These are phyloP conservation scores for Mesoclemmys tuberculata DNA, from an alignment of 2,113 vertebrate genomes.

Conservation along the genomic window DNA sequence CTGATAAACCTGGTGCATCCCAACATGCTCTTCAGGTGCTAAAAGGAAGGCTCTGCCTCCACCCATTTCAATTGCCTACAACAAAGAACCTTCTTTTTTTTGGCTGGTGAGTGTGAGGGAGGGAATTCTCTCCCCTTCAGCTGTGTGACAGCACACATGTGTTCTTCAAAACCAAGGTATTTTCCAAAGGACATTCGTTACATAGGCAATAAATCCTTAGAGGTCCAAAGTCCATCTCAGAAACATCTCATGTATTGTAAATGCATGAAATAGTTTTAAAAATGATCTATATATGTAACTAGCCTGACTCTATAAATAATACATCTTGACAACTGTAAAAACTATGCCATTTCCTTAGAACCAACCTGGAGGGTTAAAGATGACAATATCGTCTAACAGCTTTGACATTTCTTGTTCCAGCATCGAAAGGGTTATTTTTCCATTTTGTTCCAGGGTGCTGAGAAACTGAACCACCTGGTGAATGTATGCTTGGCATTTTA, in stretches of 20 bases:
- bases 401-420: slow-evolving; percentile 90
- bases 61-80: neutral
- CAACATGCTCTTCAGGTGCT: neutral
- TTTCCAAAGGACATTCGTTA: neutral
- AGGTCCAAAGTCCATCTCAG: neutral
- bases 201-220: neutral
- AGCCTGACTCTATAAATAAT: neutral
- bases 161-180: neutral
- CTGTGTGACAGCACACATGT: rapidly evolving
- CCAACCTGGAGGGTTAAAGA: slow-evolving; percentile 92
- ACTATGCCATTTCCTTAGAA: neutral
- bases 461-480: slow-evolving; percentile 88
- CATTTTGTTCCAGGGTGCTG: slow-evolving; percentile 89
- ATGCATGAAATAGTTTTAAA: neutral
- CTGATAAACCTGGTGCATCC: neutral
- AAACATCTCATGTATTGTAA: neutral
- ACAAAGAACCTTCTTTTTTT: neutral
- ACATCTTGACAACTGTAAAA: neutral
- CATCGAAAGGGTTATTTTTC: slow-evolving; percentile 84
- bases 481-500: slow-evolving; percentile 83
- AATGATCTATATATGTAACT: neutral
- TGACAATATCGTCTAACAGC: slow-evolving; percentile 88
- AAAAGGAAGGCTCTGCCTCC: neutral
- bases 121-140: neutral
- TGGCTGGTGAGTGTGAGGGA: neutral